These are phyloP conservation scores for Monarcha castaneiventris DNA, from an alignment of 2,113 vertebrate genomes.

Conservation along the genomic window DNA sequence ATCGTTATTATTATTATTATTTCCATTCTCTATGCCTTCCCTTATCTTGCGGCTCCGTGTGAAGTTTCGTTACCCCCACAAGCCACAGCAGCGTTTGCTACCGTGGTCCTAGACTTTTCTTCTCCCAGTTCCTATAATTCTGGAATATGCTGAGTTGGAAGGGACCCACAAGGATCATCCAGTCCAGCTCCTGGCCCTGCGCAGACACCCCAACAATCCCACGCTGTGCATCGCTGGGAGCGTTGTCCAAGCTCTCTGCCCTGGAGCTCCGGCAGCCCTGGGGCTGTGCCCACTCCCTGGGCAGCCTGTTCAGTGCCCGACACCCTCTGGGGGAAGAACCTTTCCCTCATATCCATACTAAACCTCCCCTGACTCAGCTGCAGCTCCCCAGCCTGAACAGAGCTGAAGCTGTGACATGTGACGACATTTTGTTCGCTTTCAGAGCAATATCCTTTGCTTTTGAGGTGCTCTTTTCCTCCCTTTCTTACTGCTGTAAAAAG, in stretches of 20 bases:
- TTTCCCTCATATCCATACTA: background rate
- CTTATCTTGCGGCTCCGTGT: background rate
- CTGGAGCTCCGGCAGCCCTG: background rate
- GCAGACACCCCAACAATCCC: background rate
- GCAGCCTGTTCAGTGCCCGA: background rate
- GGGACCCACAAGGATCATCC: background rate
- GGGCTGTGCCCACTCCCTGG: background rate
- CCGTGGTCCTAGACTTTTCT: background rate
- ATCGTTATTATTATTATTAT: rapidly evolving
- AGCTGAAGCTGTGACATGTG: background rate
- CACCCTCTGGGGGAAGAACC: background rate
- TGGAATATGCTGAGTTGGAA: background rate
- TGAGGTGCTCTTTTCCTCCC: background rate
- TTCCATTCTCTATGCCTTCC: rapidly evolving
- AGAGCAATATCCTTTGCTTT: background rate
- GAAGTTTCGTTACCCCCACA: background rate
- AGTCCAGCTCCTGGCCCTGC: background rate
- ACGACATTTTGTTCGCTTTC: background rate
- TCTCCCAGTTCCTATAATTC: background rate
- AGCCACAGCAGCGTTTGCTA: background rate
- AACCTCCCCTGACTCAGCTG: background rate
- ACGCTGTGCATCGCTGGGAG: background rate
- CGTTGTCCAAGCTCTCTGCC: background rate
- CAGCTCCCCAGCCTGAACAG: background rate
- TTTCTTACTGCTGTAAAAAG: background rate